Evolutionary conservation across 2,113 vertebrate species (phyloP), one percentile per base, ranked within the genome.

Genomic region (Larimichthys polyactis): DNA sequence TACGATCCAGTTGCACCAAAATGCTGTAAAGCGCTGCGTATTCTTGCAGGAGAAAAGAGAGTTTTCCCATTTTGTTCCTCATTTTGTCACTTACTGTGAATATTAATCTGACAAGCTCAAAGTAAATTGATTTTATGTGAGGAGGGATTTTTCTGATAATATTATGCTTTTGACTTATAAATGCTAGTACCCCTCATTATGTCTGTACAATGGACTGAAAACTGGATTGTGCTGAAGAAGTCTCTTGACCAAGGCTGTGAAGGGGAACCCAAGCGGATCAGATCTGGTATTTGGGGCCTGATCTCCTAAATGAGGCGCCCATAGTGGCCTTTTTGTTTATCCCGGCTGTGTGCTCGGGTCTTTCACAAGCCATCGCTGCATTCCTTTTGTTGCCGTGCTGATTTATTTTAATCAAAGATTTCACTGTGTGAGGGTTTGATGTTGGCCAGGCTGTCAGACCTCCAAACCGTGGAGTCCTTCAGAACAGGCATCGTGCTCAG

Each of bases 281-380:
- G 90, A 95, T 94, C 77, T 44, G 93, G 90, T 90, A 93, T 94
- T 95, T 88, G 85, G 88, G 75, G 36, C 89, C 83, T 66, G 59
- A 15, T 78, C 59, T 71, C 27, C 71, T 52, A 91, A 90, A 91
- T 81, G 91, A 92, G 88, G 89, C 74, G 8, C 81, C 66, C 75
- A 89, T 74, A 91, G 85, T 79, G 84, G 70, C 15, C 71, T 66
- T 87, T 92, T 93, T 94, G 93, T 94, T 94, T 59, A 51, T 72
- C 63, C 27, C 80, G 54, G 64, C 70, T 36, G 22, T 24, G 27
- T 68, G 76, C 54, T 40, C n/a, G 54, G 52, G 70, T 81, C 72
- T 74, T 74, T 87, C 67, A 77, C 60, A 72, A 78, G 74, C 79
- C 75, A 77, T 71, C 75, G 10, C 44, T 40, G 20, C 46, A 9